These are phyloP conservation scores for Cephonodes hylas DNA, from an alignment of 2,888 invertebrate genomes.

Conservation along the genomic window DNA sequence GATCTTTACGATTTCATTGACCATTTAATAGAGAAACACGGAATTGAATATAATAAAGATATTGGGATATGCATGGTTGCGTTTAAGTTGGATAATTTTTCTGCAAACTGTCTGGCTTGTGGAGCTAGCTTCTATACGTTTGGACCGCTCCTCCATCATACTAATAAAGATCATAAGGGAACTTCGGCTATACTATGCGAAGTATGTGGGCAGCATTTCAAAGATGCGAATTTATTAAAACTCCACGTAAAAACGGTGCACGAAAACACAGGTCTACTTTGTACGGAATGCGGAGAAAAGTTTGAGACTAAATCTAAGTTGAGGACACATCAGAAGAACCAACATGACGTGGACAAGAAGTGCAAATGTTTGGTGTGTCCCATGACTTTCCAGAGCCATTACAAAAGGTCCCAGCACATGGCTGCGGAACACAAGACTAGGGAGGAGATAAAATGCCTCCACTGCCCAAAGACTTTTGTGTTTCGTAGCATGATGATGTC, in stretches of 20 bases:
- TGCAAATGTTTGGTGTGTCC: conserved; percentile 75
- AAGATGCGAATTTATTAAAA: conserved; percentile 54
- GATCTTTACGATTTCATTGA: conserved; percentile 66
- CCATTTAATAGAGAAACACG: conserved; percentile 58
- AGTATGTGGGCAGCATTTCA: conserved; percentile 70
- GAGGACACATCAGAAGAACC: conserved; percentile 70
- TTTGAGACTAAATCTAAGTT: conserved; percentile 75
- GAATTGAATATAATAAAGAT: conserved; percentile 61
- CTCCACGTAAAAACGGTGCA: conserved; percentile 64
- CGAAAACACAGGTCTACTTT: conserved; percentile 58
- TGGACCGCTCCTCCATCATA: conserved; percentile 65
- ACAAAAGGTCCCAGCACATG: conserved; percentile 68
- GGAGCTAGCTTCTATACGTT: conserved; percentile 66
- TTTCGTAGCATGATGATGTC: conserved; percentile 75
- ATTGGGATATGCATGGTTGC: conserved; percentile 67
- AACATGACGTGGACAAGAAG: conserved; percentile 70
- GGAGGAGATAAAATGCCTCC: conserved; percentile 65
- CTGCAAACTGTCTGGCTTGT: conserved; percentile 60
- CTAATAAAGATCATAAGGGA: conserved; percentile 72
- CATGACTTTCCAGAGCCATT: conserved; percentile 62
- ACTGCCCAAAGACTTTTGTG: conserved; percentile 71
- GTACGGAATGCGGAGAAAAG: conserved; percentile 68
- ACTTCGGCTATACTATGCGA: conserved; percentile 67
- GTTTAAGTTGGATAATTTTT: conserved; percentile 63
- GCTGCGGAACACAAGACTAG: conserved; percentile 64